phyloP scores from a whole-genome alignment of 1,140 invertebrate species.

The roundworm (Caenorhabditis elegans) region WBcel235 BX284604.4:11024001-11024500 shows the following conservation, averaged over 20 bases:
- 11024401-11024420: slow-evolving; percentile 86
- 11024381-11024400: slow-evolving; percentile 90
- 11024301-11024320: slow-evolving; percentile 80
- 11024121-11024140: slow-evolving; percentile 77
- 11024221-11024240: slow-evolving; percentile 84
- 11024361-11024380: slow-evolving; percentile 81
- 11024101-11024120: slow-evolving; percentile 56
- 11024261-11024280: slow-evolving; percentile 79
- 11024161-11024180: slow-evolving; percentile 87
- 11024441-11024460: slow-evolving; percentile 88
- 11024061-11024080: slow-evolving; percentile 73
- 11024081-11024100: slow-evolving; percentile 71
- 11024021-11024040: slow-evolving; percentile 76
- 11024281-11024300: slow-evolving; percentile 81
- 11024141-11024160: slow-evolving; percentile 79
- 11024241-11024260: slow-evolving; percentile 75
- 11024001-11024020: not conserved
- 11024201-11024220: slow-evolving; percentile 72
- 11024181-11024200: slow-evolving; percentile 70
- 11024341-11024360: slow-evolving; percentile 78
- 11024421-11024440: slow-evolving; percentile 92
- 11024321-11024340: slow-evolving; percentile 84
- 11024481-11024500: slow-evolving; percentile 81
- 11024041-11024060: slow-evolving; percentile 82
- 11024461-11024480: slow-evolving; percentile 90